Base-by-base conservation (phyloP, 2,888 invertebrate species). In the Lycophotia porphyrea region DNA sequence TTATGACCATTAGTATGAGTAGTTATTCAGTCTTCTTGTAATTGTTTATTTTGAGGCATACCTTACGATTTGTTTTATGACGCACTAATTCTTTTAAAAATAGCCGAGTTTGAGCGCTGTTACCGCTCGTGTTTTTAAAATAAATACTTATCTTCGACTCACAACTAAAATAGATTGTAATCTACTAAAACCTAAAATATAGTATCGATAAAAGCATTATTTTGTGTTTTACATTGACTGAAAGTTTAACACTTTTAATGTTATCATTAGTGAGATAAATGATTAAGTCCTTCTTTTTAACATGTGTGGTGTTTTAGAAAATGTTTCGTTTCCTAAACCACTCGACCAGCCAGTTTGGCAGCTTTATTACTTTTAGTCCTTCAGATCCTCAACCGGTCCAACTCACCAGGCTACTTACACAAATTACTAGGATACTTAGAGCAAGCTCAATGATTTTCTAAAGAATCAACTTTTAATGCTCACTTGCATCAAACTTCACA, bases 141-240 rank as follows among this genome's bases (percentile, higher is more conserved):
- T 65, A 82, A 52, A 71, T 65, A 71, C 61, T 74, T 80, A 82
- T 82, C 71, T 63, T 64, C 61, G 5, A 44, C 44, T 15, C 47
- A 60, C 42, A 60, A 81, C 66, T 58, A 55, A 76, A 81, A 81
- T 73, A 81, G 77, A 81, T 77, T 55, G 58, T 69, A 61, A 77
- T 81, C 73, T 49, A 60, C 24, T 72, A 69, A 73, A 55, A 65
- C 65, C 61, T 69, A 39, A 34, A 69, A 55, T 34, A 61, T 68
- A 65, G 34, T 2, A 66, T 77, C 65, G 36, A 52, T 81, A 21
- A 27, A 39, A 61, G 13, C 27, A 60, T 65, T 52, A 52, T 21
- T 47, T 64, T 13, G 9, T 80, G 31, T 67, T 79, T 67, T n/a
- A 36, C 63, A n/a, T 42, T 2, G 18, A 61, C n/a, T 39, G 15